Percentiles rank a stretch among this genome's conserved stretches.
Conservation (phyloP, 2,888 invertebrate genomes). For the Flexamia atlantica region DNA sequence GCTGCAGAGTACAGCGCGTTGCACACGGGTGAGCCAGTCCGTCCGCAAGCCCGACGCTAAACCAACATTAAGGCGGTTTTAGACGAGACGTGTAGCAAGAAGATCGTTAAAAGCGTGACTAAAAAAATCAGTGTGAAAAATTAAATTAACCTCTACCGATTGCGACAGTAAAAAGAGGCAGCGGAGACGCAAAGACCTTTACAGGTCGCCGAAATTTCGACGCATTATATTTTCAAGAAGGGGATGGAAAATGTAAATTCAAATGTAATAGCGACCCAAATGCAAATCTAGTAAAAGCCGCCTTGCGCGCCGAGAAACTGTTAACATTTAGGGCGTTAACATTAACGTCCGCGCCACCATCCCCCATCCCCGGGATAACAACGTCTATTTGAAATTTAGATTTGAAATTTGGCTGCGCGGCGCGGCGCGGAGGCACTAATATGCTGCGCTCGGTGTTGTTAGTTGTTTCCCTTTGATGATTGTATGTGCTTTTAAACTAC, state of each 20-base stretch:
- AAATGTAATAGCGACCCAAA: constrained; percentile 33
- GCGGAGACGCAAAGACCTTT: not conserved
- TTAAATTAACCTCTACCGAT: not conserved
- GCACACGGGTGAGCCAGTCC: too few species aligned
- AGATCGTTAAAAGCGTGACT: too few species aligned
- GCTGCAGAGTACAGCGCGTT: not conserved
- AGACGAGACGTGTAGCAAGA: too few species aligned
- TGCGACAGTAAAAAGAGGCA: not conserved
- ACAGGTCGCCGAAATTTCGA: not conserved
- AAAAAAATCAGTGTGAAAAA: not conserved
- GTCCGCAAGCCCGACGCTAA: too few species aligned
- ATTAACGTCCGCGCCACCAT: not conserved
- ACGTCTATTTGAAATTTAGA: constrained; percentile 25
- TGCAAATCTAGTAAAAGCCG: constrained; percentile 9
- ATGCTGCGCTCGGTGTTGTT: not conserved
- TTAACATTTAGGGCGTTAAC: constrained; percentile 35
- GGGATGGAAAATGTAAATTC: constrained; percentile 37
- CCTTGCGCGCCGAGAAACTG: not conserved
- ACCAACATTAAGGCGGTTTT: too few species aligned
- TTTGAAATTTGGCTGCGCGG: constrained; percentile 1
- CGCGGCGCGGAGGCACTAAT: not conserved
- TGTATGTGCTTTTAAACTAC: too few species aligned
- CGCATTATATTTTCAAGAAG: constrained; percentile 27
- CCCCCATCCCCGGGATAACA: not conserved
- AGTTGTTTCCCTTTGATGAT: too few species aligned